Evolutionary conservation across 2,113 vertebrate species (phyloP).

Genomic region (Harpagus bidentatus): DNA sequence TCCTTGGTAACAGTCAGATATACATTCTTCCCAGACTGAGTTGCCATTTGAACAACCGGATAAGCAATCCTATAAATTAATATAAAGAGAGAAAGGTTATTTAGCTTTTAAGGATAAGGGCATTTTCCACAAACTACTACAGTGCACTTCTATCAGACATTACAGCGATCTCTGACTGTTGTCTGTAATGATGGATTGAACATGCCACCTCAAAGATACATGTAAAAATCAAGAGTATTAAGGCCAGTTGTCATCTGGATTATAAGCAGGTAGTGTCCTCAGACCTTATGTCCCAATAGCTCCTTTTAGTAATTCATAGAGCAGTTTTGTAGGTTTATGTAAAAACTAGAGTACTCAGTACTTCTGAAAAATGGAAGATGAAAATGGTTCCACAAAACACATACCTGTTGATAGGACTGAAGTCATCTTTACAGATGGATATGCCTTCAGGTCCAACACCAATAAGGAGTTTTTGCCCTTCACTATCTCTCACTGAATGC

Average conservation of each 20-base stretch:
- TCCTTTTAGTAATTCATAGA: background rate
- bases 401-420: conserved; percentile 90
- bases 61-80: conserved; percentile 82
- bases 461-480: conserved; percentile 86
- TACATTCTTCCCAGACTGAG: conserved; percentile 96
- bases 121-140: background rate
- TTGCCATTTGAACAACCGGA: conserved; percentile 97
- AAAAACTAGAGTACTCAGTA: background rate
- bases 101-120: background rate
- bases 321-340: background rate
- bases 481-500: conserved; percentile 90
- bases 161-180: background rate
- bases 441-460: conserved; percentile 96
- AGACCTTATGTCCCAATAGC: background rate
- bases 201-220: background rate
- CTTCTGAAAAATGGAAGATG: background rate
- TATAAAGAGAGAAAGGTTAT: background rate
- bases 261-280: background rate
- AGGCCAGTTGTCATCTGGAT: background rate
- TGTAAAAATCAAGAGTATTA: background rate
- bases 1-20: conserved; percentile 95
- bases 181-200: background rate
- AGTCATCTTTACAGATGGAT: conserved; percentile 91
- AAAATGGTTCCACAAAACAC: background rate
- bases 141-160: background rate